Evolutionary conservation across 2,113 vertebrate genomes (phyloP), one percentile per base, ranked within the genome.

Genomic region (Daphoenositta chrysoptera): DNA sequence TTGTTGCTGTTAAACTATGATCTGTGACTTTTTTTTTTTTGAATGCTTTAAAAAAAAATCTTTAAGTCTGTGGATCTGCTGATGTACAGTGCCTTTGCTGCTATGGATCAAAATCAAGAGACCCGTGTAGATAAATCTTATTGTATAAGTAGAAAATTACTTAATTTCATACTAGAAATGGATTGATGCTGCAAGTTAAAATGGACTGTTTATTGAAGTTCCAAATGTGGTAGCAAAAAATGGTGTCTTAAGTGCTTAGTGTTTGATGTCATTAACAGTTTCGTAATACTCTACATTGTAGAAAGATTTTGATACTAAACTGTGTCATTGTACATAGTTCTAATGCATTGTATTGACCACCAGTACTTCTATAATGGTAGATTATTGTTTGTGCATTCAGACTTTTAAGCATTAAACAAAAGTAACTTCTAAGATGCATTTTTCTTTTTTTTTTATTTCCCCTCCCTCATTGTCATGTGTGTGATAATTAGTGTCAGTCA

Each of bases 51-150:
- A 98, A 95, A 93, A 97, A 97, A 97, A 97, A 91, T 93, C 95
- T 98, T 98, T 98, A 98, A 98, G 98, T 98, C 98, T 98, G 98
- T 98, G 98, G 98, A 98, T 98, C 98, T 98, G 98, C 98, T 98
- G 98, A 98, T 98, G 98, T 98, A 98, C 98, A 98, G 98, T 98
- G 98, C 98, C 98, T 98, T 98, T 98, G 98, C 98, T 98, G 98
- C 98, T 98, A 98, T 98, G 98, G 98, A 98, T 98, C 98, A 98
- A 98, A 98, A 98, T 98, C 97, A 98, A 98, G 97, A 98, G 98
- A 98, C 98, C 98, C 78, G 95, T 98, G 98, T 98, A 98, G 98
- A 98, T 98, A 98, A 98, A 98, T 97, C 98, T 98, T 98, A 98
- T 97, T 97, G 98, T 98, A 97, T 98, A 98, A 97, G 98, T 98